phyloP scores from a whole-genome alignment of 2,113 vertebrate genomes.

The Hoplias malabaricus region DNA sequence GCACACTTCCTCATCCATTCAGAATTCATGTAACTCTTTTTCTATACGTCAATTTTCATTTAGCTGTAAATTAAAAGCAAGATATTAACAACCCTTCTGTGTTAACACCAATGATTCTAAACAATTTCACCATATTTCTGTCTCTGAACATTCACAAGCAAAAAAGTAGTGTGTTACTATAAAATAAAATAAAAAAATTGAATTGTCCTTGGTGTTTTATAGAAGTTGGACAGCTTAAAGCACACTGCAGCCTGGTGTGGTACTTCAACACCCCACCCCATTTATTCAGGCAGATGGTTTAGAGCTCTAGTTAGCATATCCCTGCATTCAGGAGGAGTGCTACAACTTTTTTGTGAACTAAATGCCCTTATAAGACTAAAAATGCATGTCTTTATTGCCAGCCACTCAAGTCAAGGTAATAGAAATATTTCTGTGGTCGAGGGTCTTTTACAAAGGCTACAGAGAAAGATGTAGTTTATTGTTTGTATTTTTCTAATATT shows the following conservation, averaged over 20 bases:
- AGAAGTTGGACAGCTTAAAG: background rate
- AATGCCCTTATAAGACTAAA: background rate
- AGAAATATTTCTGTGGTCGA: background rate
- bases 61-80: too few species aligned
- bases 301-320: slow-evolving; percentile 3
- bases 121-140: background rate
- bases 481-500: background rate
- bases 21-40: background rate
- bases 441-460: background rate
- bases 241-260: background rate
- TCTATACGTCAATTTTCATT: too few species aligned
- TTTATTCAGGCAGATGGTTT: background rate
- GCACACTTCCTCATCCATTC: background rate
- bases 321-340: background rate
- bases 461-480: background rate
- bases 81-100: background rate
- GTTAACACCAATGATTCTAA: background rate
- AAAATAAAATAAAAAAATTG: background rate
- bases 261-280: background rate
- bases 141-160: background rate
- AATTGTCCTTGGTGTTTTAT: background rate
- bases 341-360: background rate
- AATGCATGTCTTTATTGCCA: too few species aligned
- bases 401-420: background rate
- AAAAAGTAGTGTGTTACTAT: background rate